phyloP scores from a whole-genome alignment of 2,797 vertebrate genomes.

The Catostomus latipinnis region DNA sequence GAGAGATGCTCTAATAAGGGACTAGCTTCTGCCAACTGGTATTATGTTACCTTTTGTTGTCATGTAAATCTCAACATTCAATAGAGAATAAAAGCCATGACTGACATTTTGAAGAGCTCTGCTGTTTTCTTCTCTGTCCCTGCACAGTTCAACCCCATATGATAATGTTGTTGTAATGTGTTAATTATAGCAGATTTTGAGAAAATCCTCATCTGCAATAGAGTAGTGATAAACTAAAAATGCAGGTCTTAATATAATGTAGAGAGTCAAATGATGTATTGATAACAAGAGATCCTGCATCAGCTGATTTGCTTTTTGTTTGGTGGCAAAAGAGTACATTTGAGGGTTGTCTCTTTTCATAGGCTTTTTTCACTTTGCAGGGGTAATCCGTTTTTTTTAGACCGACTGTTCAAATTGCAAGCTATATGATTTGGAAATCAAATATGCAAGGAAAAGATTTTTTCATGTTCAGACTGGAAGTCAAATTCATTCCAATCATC shows the following conservation, averaged over 20 bases:
- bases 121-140: slow-evolving; percentile 44
- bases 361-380: no score
- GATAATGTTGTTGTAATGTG: slow-evolving; percentile 35
- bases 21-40: slow-evolving; percentile 46
- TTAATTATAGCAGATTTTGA: slow-evolving; percentile 32
- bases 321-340: no score
- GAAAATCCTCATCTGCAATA: slow-evolving; percentile 29
- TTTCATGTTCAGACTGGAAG: no score
- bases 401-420: no score
- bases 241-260: slow-evolving; percentile 4
- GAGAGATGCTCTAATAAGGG: slow-evolving; percentile 50
- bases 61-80: slow-evolving; percentile 52
- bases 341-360: no score
- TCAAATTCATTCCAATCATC: no score
- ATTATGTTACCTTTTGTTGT: slow-evolving; percentile 59
- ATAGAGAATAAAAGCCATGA: slow-evolving; percentile 49
- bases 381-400: no score
- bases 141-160: slow-evolving; percentile 25
- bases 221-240: slow-evolving; percentile 13
- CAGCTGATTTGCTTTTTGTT: no score
- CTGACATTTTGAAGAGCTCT: slow-evolving; percentile 48
- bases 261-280: no score
- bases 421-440: no score
- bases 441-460: no score
- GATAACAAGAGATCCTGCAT: no score